Evolutionary conservation across 2,797 vertebrate species (phyloP).

Genomic region (Geotrypetes seraphini): DNA sequence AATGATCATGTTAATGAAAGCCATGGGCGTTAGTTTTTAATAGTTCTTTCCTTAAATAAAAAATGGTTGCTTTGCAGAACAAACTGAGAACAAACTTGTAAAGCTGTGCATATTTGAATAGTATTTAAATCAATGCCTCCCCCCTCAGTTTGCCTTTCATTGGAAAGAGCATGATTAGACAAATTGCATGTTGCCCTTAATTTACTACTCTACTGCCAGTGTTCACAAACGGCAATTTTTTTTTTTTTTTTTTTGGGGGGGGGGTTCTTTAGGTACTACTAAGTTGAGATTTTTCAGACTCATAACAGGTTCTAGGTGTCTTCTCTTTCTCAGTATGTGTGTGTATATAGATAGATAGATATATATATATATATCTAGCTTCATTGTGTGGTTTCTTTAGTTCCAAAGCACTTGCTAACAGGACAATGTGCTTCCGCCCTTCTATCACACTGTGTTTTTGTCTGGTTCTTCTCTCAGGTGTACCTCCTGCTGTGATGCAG

Average conservation of each 20-base stretch:
- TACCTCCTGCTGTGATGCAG: slow-evolving; percentile 34
- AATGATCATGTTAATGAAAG: too few species aligned
- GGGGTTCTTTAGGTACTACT: slow-evolving; percentile 3
- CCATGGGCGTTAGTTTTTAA: too few species aligned
- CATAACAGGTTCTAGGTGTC: not conserved
- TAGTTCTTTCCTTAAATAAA: too few species aligned
- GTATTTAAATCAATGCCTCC: too few species aligned
- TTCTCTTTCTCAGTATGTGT: not conserved
- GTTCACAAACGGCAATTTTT: slow-evolving; percentile 21
- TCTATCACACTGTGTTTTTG: slow-evolving; percentile 19
- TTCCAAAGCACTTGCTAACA: slow-evolving; percentile 10
- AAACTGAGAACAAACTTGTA: too few species aligned
- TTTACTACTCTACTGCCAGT: slow-evolving; percentile 27
- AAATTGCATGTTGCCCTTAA: slow-evolving; percentile 26
- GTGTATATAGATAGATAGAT: slow-evolving; percentile 15
- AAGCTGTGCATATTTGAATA: too few species aligned
- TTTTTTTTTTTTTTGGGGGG: too few species aligned
- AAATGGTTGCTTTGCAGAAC: too few species aligned
- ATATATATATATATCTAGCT: slow-evolving; percentile 10
- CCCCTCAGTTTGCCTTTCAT: too few species aligned
- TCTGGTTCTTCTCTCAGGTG: slow-evolving; percentile 9
- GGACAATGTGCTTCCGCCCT: slow-evolving; percentile 3
- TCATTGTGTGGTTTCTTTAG: slow-evolving; percentile 20
- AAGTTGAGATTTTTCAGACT: not conserved
- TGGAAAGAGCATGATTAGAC: slow-evolving; percentile 9